Evolutionary conservation across 2,888 invertebrate species (phyloP), one percentile per base, ranked within the genome.

Genomic region (Morinoia aosen): DNA sequence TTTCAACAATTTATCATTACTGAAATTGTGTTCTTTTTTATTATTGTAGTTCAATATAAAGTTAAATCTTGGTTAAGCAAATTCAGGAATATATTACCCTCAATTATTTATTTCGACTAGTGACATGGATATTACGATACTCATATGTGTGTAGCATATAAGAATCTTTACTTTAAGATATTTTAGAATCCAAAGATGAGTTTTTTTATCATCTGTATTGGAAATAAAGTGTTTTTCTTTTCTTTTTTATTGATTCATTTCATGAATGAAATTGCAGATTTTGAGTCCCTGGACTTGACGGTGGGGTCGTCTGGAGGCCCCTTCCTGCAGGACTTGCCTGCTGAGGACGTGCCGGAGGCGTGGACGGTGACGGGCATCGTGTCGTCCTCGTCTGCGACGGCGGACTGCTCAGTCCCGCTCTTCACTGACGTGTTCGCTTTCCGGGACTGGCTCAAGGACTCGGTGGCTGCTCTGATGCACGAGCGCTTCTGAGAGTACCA

Each of bases 301-400:
- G 58, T 91, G 64, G 96, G 96, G 11, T 95, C 96, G 25, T 96
- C 96, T 25, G 96, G 96, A 57, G 96, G 96, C 11, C 96, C 96
- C 8, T 96, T 95, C 95, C 64, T 96, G 93, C 96, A 96, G 64
- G 95, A 96, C 88, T 7, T 91, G 19, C 57, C 48, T 57, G 93
- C 93, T 14, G 95, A n/a, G 61, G 96, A 95, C 64, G 88, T 58
- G 2, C 40, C 93, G 10, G 96, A 96, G 40, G 91, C 57, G 25
- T 96, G 96, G 96, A 94, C 94, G 64, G 94, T 96, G 61, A 48
- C 90, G 11, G 96, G 96, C 33, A 40, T 96, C 19, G 95, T 95
- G 48, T 96, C 96, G 14, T 95, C 96, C 11, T 91, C 95, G 39
- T 95, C 95, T 48, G 33, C 39, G 33, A 58, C 91, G 39, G 57